phyloP scores from a whole-genome alignment of 2,113 vertebrate genomes.

The Lampris megalopsis region DNA sequence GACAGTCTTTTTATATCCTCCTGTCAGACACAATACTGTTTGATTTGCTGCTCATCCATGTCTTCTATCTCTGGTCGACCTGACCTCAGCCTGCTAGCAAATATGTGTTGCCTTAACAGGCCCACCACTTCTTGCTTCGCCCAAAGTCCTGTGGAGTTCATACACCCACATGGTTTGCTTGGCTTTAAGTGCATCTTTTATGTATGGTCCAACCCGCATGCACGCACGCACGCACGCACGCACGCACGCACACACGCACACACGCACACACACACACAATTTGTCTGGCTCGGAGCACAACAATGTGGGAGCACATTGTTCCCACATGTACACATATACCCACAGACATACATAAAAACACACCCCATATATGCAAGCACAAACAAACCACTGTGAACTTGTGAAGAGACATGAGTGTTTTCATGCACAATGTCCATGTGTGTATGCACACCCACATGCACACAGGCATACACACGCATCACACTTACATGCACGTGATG shows the following conservation, averaged over 20 bases:
- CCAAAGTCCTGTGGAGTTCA: conserved; percentile 35
- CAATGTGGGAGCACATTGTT: too few species aligned
- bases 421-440: neutral
- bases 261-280: neutral
- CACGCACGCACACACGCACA: neutral
- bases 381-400: neutral
- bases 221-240: conserved; percentile 1
- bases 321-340: neutral
- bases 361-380: neutral
- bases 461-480: conserved; percentile 21
- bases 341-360: neutral
- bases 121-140: conserved; percentile 32
- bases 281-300: neutral
- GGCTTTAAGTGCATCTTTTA: conserved; percentile 17
- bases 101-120: conserved; percentile 35
- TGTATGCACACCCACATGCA: neutral
- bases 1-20: conserved; percentile 79
- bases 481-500: neutral
- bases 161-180: conserved; percentile 5
- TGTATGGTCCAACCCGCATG: neutral
- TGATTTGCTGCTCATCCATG: conserved; percentile 73
- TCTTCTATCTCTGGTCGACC: conserved; percentile 70
- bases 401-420: neutral
- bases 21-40: conserved; percentile 79
- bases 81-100: conserved; percentile 63